phyloP scores from a whole-genome alignment of 1,140 invertebrate species.

The Zaprionus davidi region DNA sequence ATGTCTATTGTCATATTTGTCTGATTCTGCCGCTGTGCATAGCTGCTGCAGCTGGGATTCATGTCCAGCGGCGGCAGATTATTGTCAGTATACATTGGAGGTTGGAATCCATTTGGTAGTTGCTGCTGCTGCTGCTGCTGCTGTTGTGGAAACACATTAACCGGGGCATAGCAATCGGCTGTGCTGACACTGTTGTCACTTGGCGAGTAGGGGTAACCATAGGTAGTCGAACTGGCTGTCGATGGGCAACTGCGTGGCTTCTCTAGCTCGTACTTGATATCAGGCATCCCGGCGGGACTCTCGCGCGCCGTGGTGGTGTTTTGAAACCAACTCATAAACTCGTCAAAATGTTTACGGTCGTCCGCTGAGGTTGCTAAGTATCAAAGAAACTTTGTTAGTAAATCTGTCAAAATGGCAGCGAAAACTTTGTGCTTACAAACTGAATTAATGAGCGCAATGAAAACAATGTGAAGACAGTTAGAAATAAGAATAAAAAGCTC shows the following conservation, averaged over 20 bases:
- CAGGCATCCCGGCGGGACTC: conserved; percentile 15
- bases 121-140: conserved; percentile 20
- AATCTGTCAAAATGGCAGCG: conserved; percentile 27
- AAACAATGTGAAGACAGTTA: conserved; percentile 40
- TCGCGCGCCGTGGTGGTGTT: conserved; percentile 10
- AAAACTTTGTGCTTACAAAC: conserved; percentile 24
- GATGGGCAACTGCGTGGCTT: conserved; percentile 52
- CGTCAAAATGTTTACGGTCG: too few relatives aligned
- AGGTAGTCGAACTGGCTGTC: conserved; percentile 37
- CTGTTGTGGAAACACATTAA: conserved; percentile 9
- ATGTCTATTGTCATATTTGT: too few relatives aligned
- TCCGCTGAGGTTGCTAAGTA: conserved; percentile 28
- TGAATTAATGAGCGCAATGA: conserved; percentile 54
- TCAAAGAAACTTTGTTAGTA: conserved; percentile 38
- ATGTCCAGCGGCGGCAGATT: neutral
- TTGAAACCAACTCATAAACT: too few relatives aligned
- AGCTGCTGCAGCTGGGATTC: neutral
- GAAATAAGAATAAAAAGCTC: conserved; percentile 19
- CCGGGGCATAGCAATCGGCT: conserved; percentile 45
- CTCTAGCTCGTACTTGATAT: conserved; percentile 65
- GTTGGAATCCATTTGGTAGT: neutral
- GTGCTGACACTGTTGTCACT: conserved; percentile 53
- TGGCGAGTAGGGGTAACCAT: conserved; percentile 53
- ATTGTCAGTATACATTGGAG: neutral
- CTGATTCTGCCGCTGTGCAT: neutral